Base-by-base conservation (phyloP, 2,113 vertebrate genomes). In the Mormyrus iriodes region DNA sequence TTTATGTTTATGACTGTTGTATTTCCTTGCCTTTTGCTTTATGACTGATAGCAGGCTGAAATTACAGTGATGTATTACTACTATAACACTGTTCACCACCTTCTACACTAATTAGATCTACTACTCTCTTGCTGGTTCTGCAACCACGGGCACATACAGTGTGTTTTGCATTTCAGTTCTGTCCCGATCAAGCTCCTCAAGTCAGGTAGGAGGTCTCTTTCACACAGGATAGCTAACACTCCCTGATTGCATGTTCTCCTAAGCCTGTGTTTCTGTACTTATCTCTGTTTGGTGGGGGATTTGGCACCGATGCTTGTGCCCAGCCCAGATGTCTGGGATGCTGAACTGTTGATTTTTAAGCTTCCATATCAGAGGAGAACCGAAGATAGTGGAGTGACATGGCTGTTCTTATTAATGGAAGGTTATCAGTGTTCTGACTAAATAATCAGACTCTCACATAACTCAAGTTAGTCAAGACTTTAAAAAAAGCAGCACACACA, bases 341-440 rank as follows among this genome's bases (percentile, higher is more conserved):
- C 49, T 90, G 85, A 91, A 27, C 89, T 90, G 73, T 17, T 88
- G 90, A 88, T 91, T 93, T 88, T 49, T 12, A 93, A 91, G 93
- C 93, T 93, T 90, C 91, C 92, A 94, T 93, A 90, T 88, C 86
- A 91, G 92, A 91, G 92, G 91, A 91, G 93, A 93, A 93, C 94
- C 95, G 93, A 91, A 94, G 94, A 96, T 95, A 92, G 91, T 92
- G 93, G 94, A 94, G 95, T 96, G 95, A 96, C 95, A 93, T 85
- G 92, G 89, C 92, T 39, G 88, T 94, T 92, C 93, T 95, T 95
- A 95, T 93, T 94, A 93, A 94, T 93, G 93, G 91, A 61, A 61
- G 93, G 92, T 35, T 90, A 93, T 92, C 93, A 93, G 94, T 95
- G 93, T 94, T 92, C 61, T 92, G 94, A 95, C 93, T 94, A 94